Conservation (phyloP, 2,888 invertebrate genomes). For the Trissonchulus latispiculum region DNA sequence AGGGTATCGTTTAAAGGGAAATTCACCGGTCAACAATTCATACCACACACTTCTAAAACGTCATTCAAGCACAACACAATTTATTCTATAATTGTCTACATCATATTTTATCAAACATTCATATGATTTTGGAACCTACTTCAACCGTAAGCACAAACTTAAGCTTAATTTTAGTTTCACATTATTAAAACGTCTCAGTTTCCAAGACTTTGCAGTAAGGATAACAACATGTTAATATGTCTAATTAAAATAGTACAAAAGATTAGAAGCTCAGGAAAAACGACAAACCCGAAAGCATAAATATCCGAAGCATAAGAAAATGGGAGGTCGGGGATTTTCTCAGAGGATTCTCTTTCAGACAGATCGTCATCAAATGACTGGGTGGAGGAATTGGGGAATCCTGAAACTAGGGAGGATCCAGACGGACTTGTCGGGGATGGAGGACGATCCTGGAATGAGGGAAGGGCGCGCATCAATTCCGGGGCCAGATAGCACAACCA, state of each 20-base stretch:
- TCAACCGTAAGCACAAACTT: no score
- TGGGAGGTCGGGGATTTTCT: constrained; percentile 63
- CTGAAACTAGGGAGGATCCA: no score
- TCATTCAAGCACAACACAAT: no score
- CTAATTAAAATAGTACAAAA: no score
- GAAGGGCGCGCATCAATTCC: constrained; percentile 77
- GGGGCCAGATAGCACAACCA: constrained; percentile 98
- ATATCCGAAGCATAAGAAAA: constrained; percentile 87
- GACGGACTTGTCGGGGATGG: constrained; percentile 30
- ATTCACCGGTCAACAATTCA: constrained; percentile 86
- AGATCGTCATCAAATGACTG: no score
- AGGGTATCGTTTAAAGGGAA: constrained; percentile 85
- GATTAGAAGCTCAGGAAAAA: no score
- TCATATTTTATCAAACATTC: no score
- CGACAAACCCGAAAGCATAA: constrained; percentile 83
- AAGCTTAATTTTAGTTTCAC: neutral
- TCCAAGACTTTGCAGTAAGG: neutral
- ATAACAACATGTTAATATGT: no score
- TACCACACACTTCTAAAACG: constrained; percentile 84
- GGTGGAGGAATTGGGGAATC: no score
- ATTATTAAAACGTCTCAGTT: neutral
- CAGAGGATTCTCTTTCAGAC: neutral
- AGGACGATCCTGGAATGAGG: neutral
- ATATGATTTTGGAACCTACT: no score
- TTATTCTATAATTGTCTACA: no score